Conservation (phyloP, 2,797 vertebrate genomes). For the Diceros bicornis region DNA sequence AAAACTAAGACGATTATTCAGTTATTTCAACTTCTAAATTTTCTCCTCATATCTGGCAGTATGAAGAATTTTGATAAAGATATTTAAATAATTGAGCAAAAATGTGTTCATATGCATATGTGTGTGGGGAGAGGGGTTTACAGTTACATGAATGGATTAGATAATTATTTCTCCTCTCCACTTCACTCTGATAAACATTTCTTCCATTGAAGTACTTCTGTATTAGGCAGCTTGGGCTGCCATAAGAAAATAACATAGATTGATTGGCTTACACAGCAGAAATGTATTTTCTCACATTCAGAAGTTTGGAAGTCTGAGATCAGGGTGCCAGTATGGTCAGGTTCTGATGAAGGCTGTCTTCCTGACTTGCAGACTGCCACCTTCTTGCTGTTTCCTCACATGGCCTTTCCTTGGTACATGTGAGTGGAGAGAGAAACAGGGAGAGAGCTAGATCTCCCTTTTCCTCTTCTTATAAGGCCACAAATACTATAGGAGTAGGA, state of each 20-base stretch:
- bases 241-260: background rate
- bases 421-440: background rate
- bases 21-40: background rate
- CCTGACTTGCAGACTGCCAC: background rate
- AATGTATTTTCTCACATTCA: background rate
- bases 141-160: background rate
- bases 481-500: background rate
- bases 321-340: background rate
- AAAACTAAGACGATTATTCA: conserved; percentile 22
- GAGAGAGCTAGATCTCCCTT: background rate
- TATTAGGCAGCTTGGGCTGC: background rate
- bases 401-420: background rate
- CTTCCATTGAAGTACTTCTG: background rate
- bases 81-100: conserved; percentile 52
- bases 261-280: background rate
- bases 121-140: background rate
- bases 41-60: background rate
- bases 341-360: background rate
- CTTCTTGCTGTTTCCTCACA: background rate
- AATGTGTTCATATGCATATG: background rate
- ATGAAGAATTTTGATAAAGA: conserved; percentile 60
- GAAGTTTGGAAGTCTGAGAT: background rate
- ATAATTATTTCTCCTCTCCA: background rate
- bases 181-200: background rate
- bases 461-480: background rate